These are phyloP conservation scores for Drosophila mulleri DNA, from an alignment of 2,888 invertebrate genomes.

Conservation along the genomic window DNA sequence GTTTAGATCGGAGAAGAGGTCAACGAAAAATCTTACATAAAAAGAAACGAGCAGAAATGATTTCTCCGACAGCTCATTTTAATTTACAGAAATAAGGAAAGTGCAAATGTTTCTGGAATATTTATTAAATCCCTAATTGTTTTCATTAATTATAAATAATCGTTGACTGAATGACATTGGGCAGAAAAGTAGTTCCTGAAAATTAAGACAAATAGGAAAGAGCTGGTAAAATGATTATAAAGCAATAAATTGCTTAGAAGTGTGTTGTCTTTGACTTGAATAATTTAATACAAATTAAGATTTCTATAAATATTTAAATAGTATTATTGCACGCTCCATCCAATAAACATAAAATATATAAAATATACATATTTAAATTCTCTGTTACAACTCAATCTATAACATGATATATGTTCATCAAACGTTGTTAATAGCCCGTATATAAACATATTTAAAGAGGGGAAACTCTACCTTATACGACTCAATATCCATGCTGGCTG, in stretches of 20 bases:
- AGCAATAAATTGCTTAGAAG: neutral
- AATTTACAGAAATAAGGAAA: neutral
- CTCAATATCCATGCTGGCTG: neutral
- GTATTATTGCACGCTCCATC: too few species aligned
- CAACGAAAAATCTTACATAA: slow-evolving; percentile 1
- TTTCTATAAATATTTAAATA: too few species aligned
- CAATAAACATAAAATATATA: too few species aligned
- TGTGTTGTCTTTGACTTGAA: too few species aligned
- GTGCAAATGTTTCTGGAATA: neutral
- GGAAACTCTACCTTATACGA: neutral
- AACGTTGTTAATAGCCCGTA: slow-evolving; percentile 4
- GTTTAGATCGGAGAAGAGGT: neutral
- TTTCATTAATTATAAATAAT: neutral
- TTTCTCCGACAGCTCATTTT: neutral
- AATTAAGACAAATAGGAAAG: neutral
- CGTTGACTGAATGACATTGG: neutral
- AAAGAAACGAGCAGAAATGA: neutral
- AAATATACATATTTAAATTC: neutral
- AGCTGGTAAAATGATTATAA: neutral
- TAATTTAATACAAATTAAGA: too few species aligned
- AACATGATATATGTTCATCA: neutral
- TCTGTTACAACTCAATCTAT: too few species aligned
- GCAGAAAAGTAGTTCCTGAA: neutral
- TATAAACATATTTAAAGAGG: too few species aligned
- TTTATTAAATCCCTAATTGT: neutral